Evolutionary conservation across 2,113 vertebrate species (phyloP).

Genomic region (Sinosuthora webbiana): DNA sequence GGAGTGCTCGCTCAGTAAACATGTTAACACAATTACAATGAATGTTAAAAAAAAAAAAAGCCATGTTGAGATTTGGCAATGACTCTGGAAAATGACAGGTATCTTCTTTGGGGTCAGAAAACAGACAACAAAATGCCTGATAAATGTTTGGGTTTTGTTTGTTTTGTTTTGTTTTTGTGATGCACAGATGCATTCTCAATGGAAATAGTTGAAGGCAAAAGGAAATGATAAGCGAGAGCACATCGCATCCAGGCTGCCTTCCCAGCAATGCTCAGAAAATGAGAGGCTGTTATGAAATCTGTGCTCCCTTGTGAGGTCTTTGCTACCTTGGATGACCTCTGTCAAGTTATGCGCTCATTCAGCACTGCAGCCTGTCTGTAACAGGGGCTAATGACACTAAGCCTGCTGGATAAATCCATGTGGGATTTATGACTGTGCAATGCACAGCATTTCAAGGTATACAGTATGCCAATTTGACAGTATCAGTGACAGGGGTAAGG

Average conservation of each 20-base stretch:
- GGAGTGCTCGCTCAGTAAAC: slow-evolving; percentile 33
- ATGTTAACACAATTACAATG: neutral
- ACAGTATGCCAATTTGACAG: neutral
- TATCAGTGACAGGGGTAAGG: neutral
- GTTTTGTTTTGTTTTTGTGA: neutral
- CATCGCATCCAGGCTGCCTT: neutral
- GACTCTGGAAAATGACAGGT: slow-evolving; percentile 13
- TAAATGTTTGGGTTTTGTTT: neutral
- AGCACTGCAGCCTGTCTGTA: slow-evolving; percentile 4
- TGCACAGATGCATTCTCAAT: neutral
- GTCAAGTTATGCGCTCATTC: neutral
- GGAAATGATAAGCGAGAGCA: neutral
- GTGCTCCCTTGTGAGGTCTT: neutral
- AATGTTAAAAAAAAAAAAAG: neutral
- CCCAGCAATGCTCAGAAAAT: neutral
- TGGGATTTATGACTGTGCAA: slow-evolving; percentile 26
- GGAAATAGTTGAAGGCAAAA: neutral
- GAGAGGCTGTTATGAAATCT: slow-evolving; percentile 18
- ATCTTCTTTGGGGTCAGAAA: neutral
- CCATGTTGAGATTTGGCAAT: neutral
- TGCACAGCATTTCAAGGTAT: neutral
- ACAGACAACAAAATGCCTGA: neutral
- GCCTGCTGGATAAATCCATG: slow-evolving; percentile 24
- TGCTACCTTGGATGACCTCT: slow-evolving; percentile 60
- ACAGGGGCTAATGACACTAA: neutral